These are phyloP conservation scores for Volucella inanis DNA, from an alignment of 2,888 invertebrate genomes.

Conservation along the genomic window DNA sequence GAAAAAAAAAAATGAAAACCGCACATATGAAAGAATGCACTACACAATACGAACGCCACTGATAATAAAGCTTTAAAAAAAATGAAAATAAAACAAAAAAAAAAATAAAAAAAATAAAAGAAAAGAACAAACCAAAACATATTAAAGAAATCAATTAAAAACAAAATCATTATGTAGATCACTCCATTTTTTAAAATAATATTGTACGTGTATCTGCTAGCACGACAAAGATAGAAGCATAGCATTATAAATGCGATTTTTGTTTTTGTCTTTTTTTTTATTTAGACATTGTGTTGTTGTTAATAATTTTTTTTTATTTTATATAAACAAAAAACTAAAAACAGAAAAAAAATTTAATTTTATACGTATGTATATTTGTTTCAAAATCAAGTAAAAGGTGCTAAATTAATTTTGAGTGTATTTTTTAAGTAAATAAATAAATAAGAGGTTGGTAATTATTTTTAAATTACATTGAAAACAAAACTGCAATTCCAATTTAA, in stretches of 20 bases:
- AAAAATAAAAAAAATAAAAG: constrained; percentile 55
- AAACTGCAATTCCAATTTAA: constrained; percentile 29
- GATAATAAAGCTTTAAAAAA: constrained; percentile 73
- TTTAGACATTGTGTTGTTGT: constrained; percentile 3
- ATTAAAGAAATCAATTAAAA: constrained; percentile 68
- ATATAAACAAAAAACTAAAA: too few relatives aligned
- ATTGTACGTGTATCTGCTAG: constrained; percentile 21
- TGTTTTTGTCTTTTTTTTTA: constrained; percentile 12
- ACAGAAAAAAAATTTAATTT: constrained; percentile 41
- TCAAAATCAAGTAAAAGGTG: constrained; percentile 60
- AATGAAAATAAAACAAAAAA: constrained; percentile 51
- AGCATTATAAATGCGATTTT: constrained; percentile 51
- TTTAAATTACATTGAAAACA: constrained; percentile 1
- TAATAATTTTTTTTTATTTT: constrained; percentile 34
- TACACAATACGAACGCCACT: constrained; percentile 74
- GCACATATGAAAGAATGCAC: constrained; percentile 74
- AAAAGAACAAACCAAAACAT: constrained; percentile 59
- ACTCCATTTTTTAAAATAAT: constrained; percentile 64
- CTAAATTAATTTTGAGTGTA: constrained; percentile 59
- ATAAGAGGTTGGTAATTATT: constrained; percentile 33
- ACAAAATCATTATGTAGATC: constrained; percentile 64
- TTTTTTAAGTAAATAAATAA: not conserved
- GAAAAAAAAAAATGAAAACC: constrained; percentile 30
- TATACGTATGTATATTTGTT: constrained; percentile 55
- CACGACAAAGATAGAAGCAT: constrained; percentile 4